These are phyloP conservation scores for Corynorhinus townsendii DNA, from an alignment of 2,113 vertebrate species.

Conservation along the genomic window DNA sequence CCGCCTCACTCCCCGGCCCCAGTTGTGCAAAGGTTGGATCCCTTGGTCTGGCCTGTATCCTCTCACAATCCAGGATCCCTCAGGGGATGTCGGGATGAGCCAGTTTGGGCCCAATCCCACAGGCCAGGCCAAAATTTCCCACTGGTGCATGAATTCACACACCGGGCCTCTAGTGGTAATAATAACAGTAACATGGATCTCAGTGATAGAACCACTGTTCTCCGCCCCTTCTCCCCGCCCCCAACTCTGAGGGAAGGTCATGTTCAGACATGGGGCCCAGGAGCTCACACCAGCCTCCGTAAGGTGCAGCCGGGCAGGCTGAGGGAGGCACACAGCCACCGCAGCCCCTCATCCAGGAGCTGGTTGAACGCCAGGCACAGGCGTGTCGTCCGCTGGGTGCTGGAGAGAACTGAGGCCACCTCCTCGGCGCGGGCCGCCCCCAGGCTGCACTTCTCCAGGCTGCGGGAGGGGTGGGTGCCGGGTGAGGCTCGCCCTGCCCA, in stretches of 20 bases:
- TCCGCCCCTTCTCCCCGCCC: fast-evolving
- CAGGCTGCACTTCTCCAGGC: constrained; percentile 27
- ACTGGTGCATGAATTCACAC: too few relatives aligned
- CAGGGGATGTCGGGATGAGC: too few relatives aligned
- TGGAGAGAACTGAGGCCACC: background rate
- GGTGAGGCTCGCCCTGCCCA: fast-evolving
- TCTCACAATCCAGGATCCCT: too few relatives aligned
- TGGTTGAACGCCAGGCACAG: constrained; percentile 6
- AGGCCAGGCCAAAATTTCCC: too few relatives aligned
- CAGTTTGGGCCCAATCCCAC: too few relatives aligned
- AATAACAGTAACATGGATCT: too few relatives aligned
- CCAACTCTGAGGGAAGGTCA: fast-evolving
- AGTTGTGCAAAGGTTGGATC: too few relatives aligned
- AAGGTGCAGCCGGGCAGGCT: background rate
- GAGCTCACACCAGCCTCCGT: background rate
- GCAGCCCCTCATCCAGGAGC: fast-evolving
- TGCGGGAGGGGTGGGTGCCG: fast-evolving
- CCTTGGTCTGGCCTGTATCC: too few relatives aligned
- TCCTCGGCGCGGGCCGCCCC: fast-evolving
- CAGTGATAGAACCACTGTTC: background rate
- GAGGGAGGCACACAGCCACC: background rate
- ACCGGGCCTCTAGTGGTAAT: too few relatives aligned
- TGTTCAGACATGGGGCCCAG: background rate
- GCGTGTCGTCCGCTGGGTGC: fast-evolving
- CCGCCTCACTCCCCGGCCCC: too few relatives aligned